A percentile compares a stretch with the other conserved stretches of the same genome.
These are phyloP conservation scores for Oreotragus oreotragus DNA, from an alignment of 2,113 vertebrate species.

Conservation along the genomic window DNA sequence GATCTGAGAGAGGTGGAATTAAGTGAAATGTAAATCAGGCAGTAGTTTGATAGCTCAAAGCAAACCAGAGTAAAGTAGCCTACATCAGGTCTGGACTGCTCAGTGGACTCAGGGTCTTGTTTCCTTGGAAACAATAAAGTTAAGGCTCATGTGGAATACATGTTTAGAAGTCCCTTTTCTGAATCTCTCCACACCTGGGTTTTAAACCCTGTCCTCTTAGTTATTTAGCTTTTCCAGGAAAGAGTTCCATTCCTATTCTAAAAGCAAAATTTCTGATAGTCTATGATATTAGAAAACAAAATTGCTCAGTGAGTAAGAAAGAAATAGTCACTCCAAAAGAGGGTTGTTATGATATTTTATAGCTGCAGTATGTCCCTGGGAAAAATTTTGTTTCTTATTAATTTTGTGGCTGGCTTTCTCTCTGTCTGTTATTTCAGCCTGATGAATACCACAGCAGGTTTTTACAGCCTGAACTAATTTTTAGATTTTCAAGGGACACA, in stretches of 20 bases:
- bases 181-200: neutral
- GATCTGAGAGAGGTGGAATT: neutral
- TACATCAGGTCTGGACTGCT: neutral
- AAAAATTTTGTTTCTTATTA: neutral
- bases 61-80: neutral
- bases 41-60: neutral
- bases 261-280: neutral
- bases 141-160: neutral
- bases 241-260: constrained; percentile 34
- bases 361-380: neutral
- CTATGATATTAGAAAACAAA: constrained; percentile 41
- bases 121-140: neutral
- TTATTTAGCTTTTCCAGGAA: neutral
- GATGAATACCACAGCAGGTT: neutral
- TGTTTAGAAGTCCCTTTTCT: neutral
- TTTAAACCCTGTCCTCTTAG: neutral
- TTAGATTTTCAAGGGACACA: constrained; percentile 4
- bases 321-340: neutral
- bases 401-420: constrained; percentile 7
- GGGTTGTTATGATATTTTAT: neutral
- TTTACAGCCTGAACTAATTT: constrained; percentile 20
- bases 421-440: neutral
- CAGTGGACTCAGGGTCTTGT: neutral
- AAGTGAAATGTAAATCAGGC: constrained; percentile 8
- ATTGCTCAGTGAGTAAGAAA: neutral